Conservation (phyloP, 2,797 vertebrate species). For the Melopsittacus undulatus region DNA sequence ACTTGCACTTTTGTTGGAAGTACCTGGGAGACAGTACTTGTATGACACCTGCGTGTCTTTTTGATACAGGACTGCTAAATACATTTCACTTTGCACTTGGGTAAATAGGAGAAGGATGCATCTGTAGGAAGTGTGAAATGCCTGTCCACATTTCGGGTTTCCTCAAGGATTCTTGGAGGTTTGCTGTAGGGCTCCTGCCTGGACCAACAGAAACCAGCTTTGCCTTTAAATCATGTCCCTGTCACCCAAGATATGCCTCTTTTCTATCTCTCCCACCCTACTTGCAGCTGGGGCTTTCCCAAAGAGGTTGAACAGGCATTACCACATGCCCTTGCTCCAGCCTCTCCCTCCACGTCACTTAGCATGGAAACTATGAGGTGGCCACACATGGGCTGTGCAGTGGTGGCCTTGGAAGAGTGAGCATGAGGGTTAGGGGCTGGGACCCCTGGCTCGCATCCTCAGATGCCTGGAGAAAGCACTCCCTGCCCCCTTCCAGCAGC, state of each 20-base stretch:
- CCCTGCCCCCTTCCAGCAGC: neutral
- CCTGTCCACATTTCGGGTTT: neutral
- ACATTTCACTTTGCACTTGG: neutral
- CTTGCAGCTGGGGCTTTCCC: neutral
- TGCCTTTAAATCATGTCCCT: accelerated
- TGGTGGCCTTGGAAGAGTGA: neutral
- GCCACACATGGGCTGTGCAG: accelerated
- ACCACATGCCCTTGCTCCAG: neutral
- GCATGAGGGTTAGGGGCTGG: accelerated
- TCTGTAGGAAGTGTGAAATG: neutral
- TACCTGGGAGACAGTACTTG: neutral
- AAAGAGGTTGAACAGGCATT: accelerated
- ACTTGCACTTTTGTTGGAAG: neutral
- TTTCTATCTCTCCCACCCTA: neutral
- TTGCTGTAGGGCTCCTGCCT: neutral
- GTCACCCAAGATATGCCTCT: accelerated
- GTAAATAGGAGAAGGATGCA: neutral
- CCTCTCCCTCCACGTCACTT: neutral
- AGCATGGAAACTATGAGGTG: neutral
- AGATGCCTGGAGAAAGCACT: neutral
- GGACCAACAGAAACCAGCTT: neutral
- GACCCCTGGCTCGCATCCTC: neutral
- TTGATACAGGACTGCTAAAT: neutral
- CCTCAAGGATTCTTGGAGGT: neutral
- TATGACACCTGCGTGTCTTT: neutral